Conservation (phyloP, 2,797 vertebrate genomes). For the Pyrocephalus nanus region DNA sequence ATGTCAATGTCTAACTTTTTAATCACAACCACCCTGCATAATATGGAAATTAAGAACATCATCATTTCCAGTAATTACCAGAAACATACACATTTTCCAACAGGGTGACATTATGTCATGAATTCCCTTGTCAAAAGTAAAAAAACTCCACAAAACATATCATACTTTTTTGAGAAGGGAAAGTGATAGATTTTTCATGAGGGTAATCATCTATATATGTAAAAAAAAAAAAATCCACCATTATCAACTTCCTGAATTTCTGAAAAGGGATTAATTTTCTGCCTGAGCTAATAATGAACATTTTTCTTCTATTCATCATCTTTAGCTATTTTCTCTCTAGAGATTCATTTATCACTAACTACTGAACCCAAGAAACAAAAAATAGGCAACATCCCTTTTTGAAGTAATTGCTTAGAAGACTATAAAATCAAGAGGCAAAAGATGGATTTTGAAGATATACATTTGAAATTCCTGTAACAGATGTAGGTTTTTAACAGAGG, state of each 20-base stretch:
- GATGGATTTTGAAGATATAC: slow-evolving; percentile 4
- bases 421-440: slow-evolving; percentile 70
- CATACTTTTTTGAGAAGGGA: slow-evolving; percentile 24
- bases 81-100: slow-evolving; percentile 31
- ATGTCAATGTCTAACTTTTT: slow-evolving; percentile 27
- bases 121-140: slow-evolving; percentile 33
- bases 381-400: slow-evolving; percentile 66
- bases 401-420: slow-evolving; percentile 63
- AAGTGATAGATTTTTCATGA: slow-evolving; percentile 69
- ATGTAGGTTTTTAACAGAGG: background rate
- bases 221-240: slow-evolving; percentile 52
- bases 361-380: slow-evolving; percentile 67
- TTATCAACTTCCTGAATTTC: slow-evolving; percentile 63
- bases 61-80: slow-evolving; percentile 60
- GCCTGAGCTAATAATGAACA: slow-evolving; percentile 60
- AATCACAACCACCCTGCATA: slow-evolving; percentile 5
- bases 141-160: background rate
- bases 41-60: slow-evolving; percentile 52
- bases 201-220: slow-evolving; percentile 61
- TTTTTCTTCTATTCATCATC: slow-evolving; percentile 51
- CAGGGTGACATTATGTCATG: slow-evolving; percentile 34
- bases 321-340: slow-evolving; percentile 60
- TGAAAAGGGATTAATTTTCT: slow-evolving; percentile 57
- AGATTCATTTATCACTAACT: slow-evolving; percentile 69
- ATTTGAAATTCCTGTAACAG: slow-evolving; percentile 30